Base-by-base conservation (phyloP, 1,140 invertebrate genomes). In the Latrodectus geometricus region DNA sequence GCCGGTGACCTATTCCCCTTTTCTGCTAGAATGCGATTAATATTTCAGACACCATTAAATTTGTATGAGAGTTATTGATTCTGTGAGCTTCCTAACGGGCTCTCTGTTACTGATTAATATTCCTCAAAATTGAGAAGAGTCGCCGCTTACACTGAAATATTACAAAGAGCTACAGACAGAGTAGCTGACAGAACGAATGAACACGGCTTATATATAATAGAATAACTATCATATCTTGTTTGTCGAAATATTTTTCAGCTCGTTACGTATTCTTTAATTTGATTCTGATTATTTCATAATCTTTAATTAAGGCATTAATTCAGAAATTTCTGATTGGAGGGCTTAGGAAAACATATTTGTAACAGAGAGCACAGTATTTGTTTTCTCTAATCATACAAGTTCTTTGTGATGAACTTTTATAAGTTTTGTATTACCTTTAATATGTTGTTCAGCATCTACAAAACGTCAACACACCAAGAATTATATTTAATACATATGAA, bases 21-120 rank as follows among this genome's bases (percentile, higher is more conserved):
- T 21, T 81, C 72, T 72, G 75, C 76, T 86, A 54, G 74, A 86
- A 86, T 72, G 21, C 85, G 68, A 87, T 87, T 87, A 87, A 87
- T 87, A 87, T 80, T 87, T 87, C 76, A 87, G 77, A 56, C 69
- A 66, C 68, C 69, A 87, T 87, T 87, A 86, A 77, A 86, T 78
- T 86, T 86, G 49, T 73, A 86, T 76, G 73, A 76, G 82, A 76
- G 56, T 76, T 84, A 84, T 84, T 84, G 82, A 84, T 84, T 84
- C 21, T 21, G 72, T 35, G 80, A 65, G 23, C 11, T 74, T 54
- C 70, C 50, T 49, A 76, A 87, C 20, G 70, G 54, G 48, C 65
- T 61, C 49, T 65, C 65, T 61, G 49, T 54, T 15, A 12, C 50
- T 78, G 74, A 78, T 86, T 86, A 86, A 86, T 86, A 86, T 77